Percentiles rank a stretch among this genome's conserved stretches.
phyloP scores from a whole-genome alignment of 2,888 invertebrate genomes.

The Phymatocera aterrima region DNA sequence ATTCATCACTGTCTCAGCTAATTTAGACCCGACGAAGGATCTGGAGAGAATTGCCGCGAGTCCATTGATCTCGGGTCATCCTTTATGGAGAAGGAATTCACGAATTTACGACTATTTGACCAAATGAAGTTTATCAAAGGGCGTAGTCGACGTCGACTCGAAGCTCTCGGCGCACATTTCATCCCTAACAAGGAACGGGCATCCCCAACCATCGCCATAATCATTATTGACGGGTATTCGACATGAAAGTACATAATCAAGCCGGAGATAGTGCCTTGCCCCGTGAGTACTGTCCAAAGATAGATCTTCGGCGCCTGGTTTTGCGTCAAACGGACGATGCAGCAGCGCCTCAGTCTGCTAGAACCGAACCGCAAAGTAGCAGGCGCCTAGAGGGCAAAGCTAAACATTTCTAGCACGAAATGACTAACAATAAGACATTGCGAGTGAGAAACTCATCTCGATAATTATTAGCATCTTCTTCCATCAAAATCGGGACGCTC shows the following conservation, averaged over 20 bases:
- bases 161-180: not conserved
- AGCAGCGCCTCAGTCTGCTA: no score
- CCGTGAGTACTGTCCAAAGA: no score
- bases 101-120: conserved; percentile 47
- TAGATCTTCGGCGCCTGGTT: no score
- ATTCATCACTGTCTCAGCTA: conserved; percentile 66
- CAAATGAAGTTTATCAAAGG: conserved; percentile 39
- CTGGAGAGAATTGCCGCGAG: conserved; percentile 54
- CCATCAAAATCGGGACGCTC: not conserved
- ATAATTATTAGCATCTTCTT: not conserved
- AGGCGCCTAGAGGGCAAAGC: no score
- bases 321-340: no score
- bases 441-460: not conserved
- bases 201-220: not conserved
- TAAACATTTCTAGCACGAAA: not conserved
- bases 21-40: conserved; percentile 56
- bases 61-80: conserved; percentile 56
- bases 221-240: not conserved
- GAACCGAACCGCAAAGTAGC: no score
- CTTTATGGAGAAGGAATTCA: conserved; percentile 26
- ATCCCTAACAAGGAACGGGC: not conserved
- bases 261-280: not conserved
- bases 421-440: conserved; percentile 1
- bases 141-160: not conserved
- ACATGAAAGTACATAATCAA: not conserved